These are phyloP conservation scores for Canis aureus DNA, from an alignment of 2,113 vertebrate species.

Conservation along the genomic window DNA sequence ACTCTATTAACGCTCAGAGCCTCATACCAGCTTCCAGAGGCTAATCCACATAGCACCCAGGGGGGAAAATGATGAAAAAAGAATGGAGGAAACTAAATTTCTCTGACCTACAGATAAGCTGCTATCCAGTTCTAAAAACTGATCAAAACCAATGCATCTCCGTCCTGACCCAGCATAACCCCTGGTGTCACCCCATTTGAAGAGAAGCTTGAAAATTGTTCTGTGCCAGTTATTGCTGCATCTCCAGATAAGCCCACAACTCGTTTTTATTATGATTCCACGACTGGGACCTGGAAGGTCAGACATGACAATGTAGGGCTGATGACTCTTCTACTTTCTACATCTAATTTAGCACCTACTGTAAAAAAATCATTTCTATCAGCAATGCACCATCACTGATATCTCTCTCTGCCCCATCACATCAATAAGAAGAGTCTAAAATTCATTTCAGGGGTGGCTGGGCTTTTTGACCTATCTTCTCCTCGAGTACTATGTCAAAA, in stretches of 20 bases:
- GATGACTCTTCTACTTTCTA: constrained; percentile 76
- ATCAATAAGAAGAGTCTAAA: constrained; percentile 69
- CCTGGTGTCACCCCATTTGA: constrained; percentile 79
- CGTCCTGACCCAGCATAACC: constrained; percentile 83
- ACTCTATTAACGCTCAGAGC: background rate
- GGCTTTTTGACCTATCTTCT: constrained; percentile 75
- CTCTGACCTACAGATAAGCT: constrained; percentile 82
- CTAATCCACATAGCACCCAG: background rate
- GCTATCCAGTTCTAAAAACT: constrained; percentile 81
- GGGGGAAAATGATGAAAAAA: background rate
- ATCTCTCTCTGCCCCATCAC: constrained; percentile 50
- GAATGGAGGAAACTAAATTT: constrained; percentile 74
- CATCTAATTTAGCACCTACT: constrained; percentile 75
- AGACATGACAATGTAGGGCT: constrained; percentile 67
- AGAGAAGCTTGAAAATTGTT: constrained; percentile 80
- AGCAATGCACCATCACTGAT: constrained; percentile 25
- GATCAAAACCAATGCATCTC: constrained; percentile 86
- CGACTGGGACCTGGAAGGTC: constrained; percentile 62
- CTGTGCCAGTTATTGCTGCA: constrained; percentile 69
- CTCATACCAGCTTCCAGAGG: background rate
- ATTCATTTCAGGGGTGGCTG: constrained; percentile 69
- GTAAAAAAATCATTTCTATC: constrained; percentile 78
- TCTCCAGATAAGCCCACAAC: constrained; percentile 83
- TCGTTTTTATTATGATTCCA: constrained; percentile 74
- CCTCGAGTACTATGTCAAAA: constrained; percentile 66